Evolutionary conservation across 2,888 invertebrate species (phyloP).

Genomic region (Vesta saturnalis): DNA sequence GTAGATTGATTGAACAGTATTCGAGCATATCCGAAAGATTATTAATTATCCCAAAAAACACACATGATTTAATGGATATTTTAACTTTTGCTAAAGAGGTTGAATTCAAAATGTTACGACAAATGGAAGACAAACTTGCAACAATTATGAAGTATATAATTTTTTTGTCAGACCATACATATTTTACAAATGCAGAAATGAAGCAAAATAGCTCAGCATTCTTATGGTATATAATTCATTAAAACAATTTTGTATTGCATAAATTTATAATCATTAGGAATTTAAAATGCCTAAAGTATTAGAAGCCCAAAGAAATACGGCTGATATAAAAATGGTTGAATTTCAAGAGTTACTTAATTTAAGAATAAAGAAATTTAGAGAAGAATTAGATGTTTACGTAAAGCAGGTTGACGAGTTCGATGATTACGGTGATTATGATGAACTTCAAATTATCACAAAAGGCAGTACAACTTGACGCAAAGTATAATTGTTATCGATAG

Average conservation of each 20-base stretch:
- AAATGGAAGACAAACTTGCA: slow-evolving; percentile 81
- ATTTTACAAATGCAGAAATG: slow-evolving; percentile 84
- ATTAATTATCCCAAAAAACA: slow-evolving; percentile 81
- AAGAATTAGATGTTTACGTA: slow-evolving; percentile 82
- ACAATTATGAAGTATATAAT: slow-evolving; percentile 75
- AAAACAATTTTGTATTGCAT: not conserved
- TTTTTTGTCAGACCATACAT: slow-evolving; percentile 85
- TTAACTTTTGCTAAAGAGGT: slow-evolving; percentile 80
- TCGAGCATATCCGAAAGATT: slow-evolving; percentile 81
- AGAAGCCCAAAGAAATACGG: slow-evolving; percentile 82
- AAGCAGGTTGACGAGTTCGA: slow-evolving; percentile 86
- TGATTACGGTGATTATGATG: slow-evolving; percentile 86
- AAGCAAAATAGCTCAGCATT: slow-evolving; percentile 89
- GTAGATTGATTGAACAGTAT: slow-evolving; percentile 85
- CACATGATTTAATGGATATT: slow-evolving; percentile 85
- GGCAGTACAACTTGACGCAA: slow-evolving; percentile 80
- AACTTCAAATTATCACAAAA: slow-evolving; percentile 87
- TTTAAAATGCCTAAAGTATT: slow-evolving; percentile 81
- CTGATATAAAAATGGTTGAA: slow-evolving; percentile 84
- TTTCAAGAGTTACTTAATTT: slow-evolving; percentile 84
- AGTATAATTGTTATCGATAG: slow-evolving; percentile 54
- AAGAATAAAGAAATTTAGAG: slow-evolving; percentile 82
- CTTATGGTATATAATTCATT: slow-evolving; percentile 71
- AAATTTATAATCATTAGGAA: slow-evolving; percentile 69
- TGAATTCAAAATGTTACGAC: slow-evolving; percentile 73